Percentiles rank a stretch among this genome's conserved stretches.
These are phyloP conservation scores for Xiphophorus couchianus DNA, from an alignment of 2,113 vertebrate species.

Conservation along the genomic window DNA sequence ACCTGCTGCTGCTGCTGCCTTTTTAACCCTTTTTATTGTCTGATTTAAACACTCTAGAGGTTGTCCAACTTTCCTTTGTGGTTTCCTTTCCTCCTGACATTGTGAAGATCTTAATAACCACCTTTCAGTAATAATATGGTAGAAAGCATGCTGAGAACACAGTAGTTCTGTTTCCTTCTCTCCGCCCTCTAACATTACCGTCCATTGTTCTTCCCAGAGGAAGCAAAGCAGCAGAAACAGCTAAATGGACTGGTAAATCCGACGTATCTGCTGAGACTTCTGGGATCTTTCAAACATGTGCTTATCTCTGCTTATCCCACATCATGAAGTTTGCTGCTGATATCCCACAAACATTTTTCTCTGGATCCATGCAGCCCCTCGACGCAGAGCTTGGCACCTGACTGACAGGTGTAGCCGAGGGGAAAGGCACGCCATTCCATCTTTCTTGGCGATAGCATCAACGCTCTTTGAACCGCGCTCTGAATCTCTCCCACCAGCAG, in stretches of 20 bases:
- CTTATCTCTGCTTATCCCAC: conserved; percentile 36
- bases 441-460: conserved; percentile 69
- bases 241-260: conserved; percentile 76
- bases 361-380: conserved; percentile 32
- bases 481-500: conserved; percentile 44
- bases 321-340: conserved; percentile 33
- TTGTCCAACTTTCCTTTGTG: conserved; percentile 19
- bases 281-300: conserved; percentile 24
- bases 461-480: conserved; percentile 41
- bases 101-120: conserved; percentile 70
- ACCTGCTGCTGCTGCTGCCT: conserved; percentile 13
- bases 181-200: conserved; percentile 49
- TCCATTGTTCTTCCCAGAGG: conserved; percentile 46
- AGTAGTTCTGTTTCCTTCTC: conserved; percentile 47
- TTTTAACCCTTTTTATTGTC: conserved; percentile 18
- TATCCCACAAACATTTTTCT: conserved; percentile 36
- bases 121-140: conserved; percentile 70
- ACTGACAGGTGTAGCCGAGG: conserved; percentile 79
- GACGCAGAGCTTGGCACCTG: conserved; percentile 69
- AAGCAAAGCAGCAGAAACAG: conserved; percentile 26
- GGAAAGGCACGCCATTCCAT: conserved; percentile 66
- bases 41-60: conserved; percentile 22
- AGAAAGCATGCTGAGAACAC: conserved; percentile 61
- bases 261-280: conserved; percentile 65
- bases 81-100: conserved; percentile 34